Percentiles rank a stretch among this genome's conserved stretches.
These are phyloP conservation scores for Leptogaster cylindrica DNA, from an alignment of 2,888 invertebrate species.

Conservation along the genomic window DNA sequence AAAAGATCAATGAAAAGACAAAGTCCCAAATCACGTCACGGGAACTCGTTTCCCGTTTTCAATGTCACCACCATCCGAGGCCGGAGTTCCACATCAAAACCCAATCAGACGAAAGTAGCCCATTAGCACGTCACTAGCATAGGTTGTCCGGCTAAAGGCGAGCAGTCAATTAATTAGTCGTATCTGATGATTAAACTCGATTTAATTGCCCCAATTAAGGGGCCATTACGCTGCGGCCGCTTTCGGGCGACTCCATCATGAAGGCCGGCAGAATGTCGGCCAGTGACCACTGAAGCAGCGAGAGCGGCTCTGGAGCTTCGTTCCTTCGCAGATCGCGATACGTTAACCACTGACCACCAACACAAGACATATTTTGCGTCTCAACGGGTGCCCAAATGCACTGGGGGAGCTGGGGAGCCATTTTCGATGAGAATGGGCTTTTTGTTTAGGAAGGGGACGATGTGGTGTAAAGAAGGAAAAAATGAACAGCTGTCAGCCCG, in stretches of 20 bases:
- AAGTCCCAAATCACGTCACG: not conserved
- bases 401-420: conserved; percentile 18
- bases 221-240: conserved; percentile 42
- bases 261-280: conserved; percentile 11
- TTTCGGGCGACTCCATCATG: not conserved
- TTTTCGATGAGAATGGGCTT: conserved; percentile 4
- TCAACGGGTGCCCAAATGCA: conserved; percentile 12
- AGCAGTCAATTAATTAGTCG: conserved; percentile 44
- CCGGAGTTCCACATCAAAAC: conserved; percentile 13
- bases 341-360: too few relatives aligned
- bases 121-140: not conserved
- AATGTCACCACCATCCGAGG: conserved; percentile 1
- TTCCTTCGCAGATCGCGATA: not conserved
- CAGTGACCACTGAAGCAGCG: too few relatives aligned
- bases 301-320: too few relatives aligned
- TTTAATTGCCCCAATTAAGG: conserved; percentile 45
- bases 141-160: conserved; percentile 6
- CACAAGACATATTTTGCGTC: too few relatives aligned
- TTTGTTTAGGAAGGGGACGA: too few relatives aligned
- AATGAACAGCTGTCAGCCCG: conserved; percentile 41
- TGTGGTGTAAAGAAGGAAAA: conserved; percentile 8
- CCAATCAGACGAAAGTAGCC: conserved; percentile 27
- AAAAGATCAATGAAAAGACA: not conserved
- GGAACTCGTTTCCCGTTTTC: not conserved
- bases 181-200: conserved; percentile 46